These are phyloP conservation scores for Chymomyza costata DNA, from an alignment of 1,140 invertebrate species.

Conservation along the genomic window DNA sequence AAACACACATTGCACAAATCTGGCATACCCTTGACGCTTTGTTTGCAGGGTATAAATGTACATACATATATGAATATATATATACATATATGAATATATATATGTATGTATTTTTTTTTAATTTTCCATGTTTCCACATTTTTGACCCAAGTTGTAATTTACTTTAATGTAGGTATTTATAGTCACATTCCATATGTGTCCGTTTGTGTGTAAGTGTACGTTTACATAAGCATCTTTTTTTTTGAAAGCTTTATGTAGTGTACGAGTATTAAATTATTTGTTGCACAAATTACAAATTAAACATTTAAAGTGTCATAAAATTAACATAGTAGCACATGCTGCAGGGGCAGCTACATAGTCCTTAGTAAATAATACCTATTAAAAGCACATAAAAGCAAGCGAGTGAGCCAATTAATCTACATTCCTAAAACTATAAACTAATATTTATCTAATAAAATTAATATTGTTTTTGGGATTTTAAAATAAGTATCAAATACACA, in stretches of 20 bases:
- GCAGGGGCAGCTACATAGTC: constrained; percentile 25
- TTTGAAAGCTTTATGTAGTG: constrained; percentile 17
- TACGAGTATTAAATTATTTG: constrained; percentile 21
- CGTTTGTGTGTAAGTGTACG: no score
- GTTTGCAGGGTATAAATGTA: constrained; percentile 51
- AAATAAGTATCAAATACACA: constrained; percentile 53
- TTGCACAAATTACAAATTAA: constrained; percentile 72
- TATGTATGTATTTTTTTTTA: constrained; percentile 1
- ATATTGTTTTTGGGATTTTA: constrained; percentile 68
- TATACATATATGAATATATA: constrained; percentile 8
- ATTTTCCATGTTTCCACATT: background rate
- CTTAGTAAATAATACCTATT: constrained; percentile 54
- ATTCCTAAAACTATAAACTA: constrained; percentile 64
- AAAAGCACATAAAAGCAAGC: constrained; percentile 14
- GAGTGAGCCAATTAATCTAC: constrained; percentile 55
- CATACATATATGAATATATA: no score
- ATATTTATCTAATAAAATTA: constrained; percentile 75
- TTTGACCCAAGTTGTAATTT: constrained; percentile 61
- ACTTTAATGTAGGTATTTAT: constrained; percentile 74
- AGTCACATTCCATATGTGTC: no score
- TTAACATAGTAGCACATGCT: constrained; percentile 54
- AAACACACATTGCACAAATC: constrained; percentile 2
- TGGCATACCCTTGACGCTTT: no score
- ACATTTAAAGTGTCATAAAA: constrained; percentile 71
- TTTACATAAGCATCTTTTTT: no score